Evolutionary conservation across 2,797 vertebrate genomes (phyloP).

Genomic region (Picus viridis): DNA sequence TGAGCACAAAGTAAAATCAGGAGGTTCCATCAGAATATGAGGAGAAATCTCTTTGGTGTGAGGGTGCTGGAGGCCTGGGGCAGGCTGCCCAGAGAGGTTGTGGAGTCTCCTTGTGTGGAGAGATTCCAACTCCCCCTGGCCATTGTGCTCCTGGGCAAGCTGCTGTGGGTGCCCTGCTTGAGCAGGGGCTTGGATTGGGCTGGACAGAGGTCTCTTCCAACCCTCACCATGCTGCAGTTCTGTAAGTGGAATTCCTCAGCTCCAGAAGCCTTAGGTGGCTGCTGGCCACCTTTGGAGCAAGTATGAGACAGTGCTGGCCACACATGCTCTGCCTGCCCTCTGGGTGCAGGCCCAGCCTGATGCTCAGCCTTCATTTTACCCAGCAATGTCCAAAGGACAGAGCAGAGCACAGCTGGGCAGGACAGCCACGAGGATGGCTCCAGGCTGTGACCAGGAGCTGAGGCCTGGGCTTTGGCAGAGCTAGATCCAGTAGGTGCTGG

Average conservation of each 20-base stretch:
- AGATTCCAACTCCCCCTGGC: too few relatives aligned
- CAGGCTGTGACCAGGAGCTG: not conserved
- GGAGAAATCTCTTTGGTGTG: not conserved
- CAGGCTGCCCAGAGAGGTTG: not conserved
- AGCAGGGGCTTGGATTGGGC: too few relatives aligned
- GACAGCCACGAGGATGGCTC: not conserved
- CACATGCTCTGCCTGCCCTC: accelerated
- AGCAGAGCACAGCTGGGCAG: accelerated
- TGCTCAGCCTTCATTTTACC: not conserved
- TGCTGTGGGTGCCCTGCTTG: too few relatives aligned
- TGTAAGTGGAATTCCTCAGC: accelerated
- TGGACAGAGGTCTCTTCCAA: too few relatives aligned
- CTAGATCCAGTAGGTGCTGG: accelerated
- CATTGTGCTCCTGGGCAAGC: too few relatives aligned
- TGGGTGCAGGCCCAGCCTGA: not conserved
- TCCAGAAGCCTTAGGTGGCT: not conserved
- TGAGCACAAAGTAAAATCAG: not conserved
- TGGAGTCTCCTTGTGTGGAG: not conserved
- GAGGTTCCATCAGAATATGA: not conserved
- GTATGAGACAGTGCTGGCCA: accelerated
- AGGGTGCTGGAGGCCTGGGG: not conserved
- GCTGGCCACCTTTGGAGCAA: not conserved
- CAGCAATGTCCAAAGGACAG: accelerated
- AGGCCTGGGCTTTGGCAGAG: not conserved
- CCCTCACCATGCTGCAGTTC: too few relatives aligned